Percentiles rank a stretch among this genome's conserved stretches.
These are phyloP conservation scores for Tricholauxania praeusta DNA, from an alignment of 2,888 invertebrate genomes.

Conservation along the genomic window DNA sequence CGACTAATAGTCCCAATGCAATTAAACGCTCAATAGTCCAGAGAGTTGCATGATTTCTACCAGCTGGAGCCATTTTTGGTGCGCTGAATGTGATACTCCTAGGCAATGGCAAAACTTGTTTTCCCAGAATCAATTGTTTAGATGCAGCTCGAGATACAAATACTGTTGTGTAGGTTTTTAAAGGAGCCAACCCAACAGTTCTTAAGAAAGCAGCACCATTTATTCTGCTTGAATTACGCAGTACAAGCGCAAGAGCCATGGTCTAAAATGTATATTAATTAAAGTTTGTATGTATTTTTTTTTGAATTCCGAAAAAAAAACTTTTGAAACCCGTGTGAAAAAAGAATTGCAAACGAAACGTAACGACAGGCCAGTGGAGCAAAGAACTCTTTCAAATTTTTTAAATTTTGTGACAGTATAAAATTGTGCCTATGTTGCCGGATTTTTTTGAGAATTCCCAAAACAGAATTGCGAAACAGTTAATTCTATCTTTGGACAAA, in stretches of 20 bases:
- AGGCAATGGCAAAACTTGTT: conserved; percentile 47
- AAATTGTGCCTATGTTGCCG: too few species aligned
- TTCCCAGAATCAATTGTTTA: conserved; percentile 52
- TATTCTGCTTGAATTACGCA: conserved; percentile 58
- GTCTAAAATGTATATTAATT: conserved; percentile 14
- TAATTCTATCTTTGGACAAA: too few species aligned
- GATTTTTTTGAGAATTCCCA: too few species aligned
- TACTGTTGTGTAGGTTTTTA: conserved; percentile 58
- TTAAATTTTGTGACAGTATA: too few species aligned
- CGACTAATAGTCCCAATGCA: conserved; percentile 74
- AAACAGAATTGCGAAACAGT: accelerated
- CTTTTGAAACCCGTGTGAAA: too few species aligned
- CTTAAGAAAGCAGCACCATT: conserved; percentile 55
- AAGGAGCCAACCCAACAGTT: conserved; percentile 52
- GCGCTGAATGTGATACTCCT: conserved; percentile 59
- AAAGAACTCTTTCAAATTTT: too few species aligned
- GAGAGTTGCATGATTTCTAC: conserved; percentile 75
- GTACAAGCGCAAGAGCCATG: conserved; percentile 57
- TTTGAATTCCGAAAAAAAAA: too few species aligned
- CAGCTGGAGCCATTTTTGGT: conserved; percentile 55
- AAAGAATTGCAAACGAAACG: too few species aligned
- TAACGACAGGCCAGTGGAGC: too few species aligned
- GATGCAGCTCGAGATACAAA: conserved; percentile 35
- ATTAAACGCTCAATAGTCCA: conserved; percentile 84
- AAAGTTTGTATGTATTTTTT: conserved; percentile 30